Percentiles rank a stretch among this genome's conserved stretches.
Conservation (phyloP, 2,113 vertebrate species). For the Poeciliopsis prolifica region DNA sequence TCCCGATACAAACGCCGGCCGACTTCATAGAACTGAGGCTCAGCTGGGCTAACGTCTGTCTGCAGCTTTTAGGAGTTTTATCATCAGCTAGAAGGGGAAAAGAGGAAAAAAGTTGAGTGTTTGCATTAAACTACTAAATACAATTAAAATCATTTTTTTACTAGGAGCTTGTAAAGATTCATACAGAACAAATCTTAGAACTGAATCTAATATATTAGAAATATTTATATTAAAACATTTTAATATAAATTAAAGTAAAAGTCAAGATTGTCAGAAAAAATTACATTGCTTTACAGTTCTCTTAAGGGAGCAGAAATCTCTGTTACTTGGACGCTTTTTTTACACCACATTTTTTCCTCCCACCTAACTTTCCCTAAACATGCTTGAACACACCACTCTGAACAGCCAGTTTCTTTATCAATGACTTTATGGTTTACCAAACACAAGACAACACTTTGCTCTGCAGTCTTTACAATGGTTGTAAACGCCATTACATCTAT, state of each 20-base stretch:
- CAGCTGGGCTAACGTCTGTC: conserved; percentile 84
- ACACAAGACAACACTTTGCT: no score
- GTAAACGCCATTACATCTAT: no score
- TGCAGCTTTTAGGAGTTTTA: conserved; percentile 84
- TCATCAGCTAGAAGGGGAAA: conserved; percentile 78
- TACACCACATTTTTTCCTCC: neutral
- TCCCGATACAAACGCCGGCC: conserved; percentile 82
- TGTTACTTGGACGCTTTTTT: neutral
- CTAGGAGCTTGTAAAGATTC: neutral
- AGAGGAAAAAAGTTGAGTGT: neutral
- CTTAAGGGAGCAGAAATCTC: neutral
- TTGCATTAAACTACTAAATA: neutral
- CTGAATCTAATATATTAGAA: neutral
- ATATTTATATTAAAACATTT: neutral
- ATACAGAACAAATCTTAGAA: neutral
- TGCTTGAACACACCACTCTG: neutral
- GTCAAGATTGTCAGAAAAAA: neutral
- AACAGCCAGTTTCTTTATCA: neutral
- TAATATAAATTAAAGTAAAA: neutral
- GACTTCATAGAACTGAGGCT: conserved; percentile 88
- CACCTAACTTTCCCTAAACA: neutral
- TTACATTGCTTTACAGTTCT: neutral
- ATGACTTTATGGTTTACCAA: neutral
- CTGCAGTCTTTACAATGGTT: no score
- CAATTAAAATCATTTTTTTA: neutral